Evolutionary conservation across 64 coral and sea anemone genomes (phyloP).

Genomic region (Montipora efflorescens): DNA sequence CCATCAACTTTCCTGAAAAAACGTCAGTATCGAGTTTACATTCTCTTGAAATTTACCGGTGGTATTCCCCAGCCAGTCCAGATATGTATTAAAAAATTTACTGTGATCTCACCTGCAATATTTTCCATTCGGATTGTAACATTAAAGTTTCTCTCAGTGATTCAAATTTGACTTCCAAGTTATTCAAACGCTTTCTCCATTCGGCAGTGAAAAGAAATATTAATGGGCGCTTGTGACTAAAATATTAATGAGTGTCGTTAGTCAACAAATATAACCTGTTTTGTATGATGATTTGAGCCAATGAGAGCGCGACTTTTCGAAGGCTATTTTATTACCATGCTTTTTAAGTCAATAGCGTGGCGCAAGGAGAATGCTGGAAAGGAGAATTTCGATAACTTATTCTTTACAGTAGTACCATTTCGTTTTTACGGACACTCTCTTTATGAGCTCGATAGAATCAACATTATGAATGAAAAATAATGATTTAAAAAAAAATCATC

Average conservation of each 20-base stretch:
- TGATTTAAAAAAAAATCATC: too few relatives aligned
- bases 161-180: neutral
- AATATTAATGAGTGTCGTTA: slow-evolving; percentile 33
- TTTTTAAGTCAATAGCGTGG: neutral
- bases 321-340: neutral
- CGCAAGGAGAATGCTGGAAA: neutral
- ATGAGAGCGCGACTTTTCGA: neutral
- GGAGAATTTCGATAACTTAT: neutral
- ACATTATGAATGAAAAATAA: too few relatives aligned
- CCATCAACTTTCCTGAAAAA: neutral
- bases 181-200: neutral
- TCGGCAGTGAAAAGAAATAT: neutral
- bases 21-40: neutral
- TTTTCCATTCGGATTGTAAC: neutral
- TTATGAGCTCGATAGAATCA: neutral
- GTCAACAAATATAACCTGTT: slow-evolving; percentile 23
- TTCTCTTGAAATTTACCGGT: neutral
- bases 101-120: slow-evolving; percentile 11
- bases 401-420: neutral
- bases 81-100: neutral
- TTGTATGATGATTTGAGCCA: neutral
- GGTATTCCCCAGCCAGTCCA: neutral
- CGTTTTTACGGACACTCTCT: neutral
- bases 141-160: neutral
- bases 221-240: neutral